Evolutionary conservation across 2,797 vertebrate species (phyloP).

Genomic region (Pristis pectinata): DNA sequence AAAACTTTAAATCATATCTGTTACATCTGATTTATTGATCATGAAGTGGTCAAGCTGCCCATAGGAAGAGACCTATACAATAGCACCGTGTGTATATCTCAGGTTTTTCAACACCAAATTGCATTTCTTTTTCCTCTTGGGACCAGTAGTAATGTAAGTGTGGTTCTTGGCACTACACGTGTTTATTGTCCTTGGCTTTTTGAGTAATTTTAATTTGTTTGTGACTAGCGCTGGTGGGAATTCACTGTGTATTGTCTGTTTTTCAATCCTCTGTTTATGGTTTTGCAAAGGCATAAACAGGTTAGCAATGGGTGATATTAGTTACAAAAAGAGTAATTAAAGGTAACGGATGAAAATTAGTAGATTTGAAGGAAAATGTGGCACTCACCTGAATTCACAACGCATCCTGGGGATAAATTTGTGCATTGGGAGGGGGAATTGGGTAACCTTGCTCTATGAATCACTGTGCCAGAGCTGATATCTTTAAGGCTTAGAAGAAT

Average conservation of each 20-base stretch:
- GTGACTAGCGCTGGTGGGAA: neutral
- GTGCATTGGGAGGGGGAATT: neutral
- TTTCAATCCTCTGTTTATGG: neutral
- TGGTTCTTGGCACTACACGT: neutral
- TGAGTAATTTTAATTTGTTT: neutral
- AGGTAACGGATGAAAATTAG: neutral
- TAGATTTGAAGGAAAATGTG: too few species aligned
- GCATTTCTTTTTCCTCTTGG: neutral
- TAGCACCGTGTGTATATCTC: neutral
- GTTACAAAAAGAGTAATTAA: too few species aligned
- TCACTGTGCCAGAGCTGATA: neutral
- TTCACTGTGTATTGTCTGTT: neutral
- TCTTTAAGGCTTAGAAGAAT: too few species aligned
- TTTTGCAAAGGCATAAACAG: neutral
- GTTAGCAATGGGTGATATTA: neutral
- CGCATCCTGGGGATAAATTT: neutral
- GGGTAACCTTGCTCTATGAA: neutral
- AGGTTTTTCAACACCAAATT: neutral
- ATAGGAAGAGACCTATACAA: too few species aligned
- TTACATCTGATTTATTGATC: constrained; percentile 13
- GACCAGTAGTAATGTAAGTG: neutral
- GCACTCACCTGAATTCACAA: neutral
- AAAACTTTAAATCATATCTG: neutral
- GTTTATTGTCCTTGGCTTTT: neutral
- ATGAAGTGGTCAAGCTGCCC: neutral